Base-by-base conservation (phyloP, 2,797 vertebrate species). In the Garrulus glandarius region DNA sequence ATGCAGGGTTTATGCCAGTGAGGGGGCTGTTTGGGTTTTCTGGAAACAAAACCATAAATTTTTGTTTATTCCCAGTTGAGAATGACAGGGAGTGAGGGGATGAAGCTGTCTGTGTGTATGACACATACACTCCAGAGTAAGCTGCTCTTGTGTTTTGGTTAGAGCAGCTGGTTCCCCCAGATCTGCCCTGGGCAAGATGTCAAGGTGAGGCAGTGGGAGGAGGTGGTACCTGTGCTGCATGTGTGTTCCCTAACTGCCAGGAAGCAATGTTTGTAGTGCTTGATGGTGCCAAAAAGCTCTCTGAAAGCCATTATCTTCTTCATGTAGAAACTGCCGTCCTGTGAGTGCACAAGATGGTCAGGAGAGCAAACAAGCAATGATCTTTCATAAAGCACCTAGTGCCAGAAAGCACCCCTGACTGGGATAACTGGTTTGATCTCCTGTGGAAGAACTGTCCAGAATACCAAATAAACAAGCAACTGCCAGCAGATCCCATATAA, bases 171-270 rank as follows among this genome's bases (percentile, higher is more conserved):
- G 49, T 61, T 69, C 27, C 47, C 17, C 36, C 46, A 32, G 15
- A 41, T 30, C 32, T 3, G 5, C 49, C 23, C 12, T 5, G 30
- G 52, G 27, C 43, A 68, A 57, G 23, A 57, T 10, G 17, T 43
- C 39, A 32, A 36, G 37, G 15, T 55, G 43, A 41, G 43, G 46
- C 1, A 5, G 30, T 15, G n/a, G 41, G 57, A 47, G 34, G 10
- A 86, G 52, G 17, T 16, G 16, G 16, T 21, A 53, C n/a, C n/a
- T 68, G 23, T 24, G 6, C 27, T 41, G 20, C 12, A 16, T 23
- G 11, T 2, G 0, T 23, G 32, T 15, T 74, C 47, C 39, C 10
- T 1, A 1, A 7, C 19, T n/a, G 37, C 15, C 69, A n/a, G 32
- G 50, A 91, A 55, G 18, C 11, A n/a, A 30, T 22, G 24, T 72